These are phyloP conservation scores for Aramus guarauna DNA, from an alignment of 2,113 vertebrate genomes.

Conservation along the genomic window DNA sequence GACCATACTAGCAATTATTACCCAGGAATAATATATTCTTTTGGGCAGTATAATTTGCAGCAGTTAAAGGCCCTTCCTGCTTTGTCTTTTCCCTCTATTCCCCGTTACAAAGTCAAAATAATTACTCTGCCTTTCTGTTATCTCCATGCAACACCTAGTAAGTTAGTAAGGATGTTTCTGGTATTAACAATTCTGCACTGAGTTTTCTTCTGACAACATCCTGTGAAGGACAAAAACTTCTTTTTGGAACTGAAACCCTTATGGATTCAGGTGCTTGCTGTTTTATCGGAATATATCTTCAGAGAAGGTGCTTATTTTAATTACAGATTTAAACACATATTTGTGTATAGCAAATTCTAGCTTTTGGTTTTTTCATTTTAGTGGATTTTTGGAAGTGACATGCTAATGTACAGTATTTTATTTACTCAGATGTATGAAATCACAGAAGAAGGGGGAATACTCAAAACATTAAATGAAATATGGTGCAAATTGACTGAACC, in stretches of 20 bases:
- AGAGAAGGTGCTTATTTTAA: background rate
- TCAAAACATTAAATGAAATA: conserved; percentile 76
- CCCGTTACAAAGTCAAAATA: background rate
- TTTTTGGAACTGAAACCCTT: background rate
- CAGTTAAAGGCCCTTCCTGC: background rate
- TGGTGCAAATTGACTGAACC: conserved; percentile 80
- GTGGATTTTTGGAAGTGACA: background rate
- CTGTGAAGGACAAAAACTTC: background rate
- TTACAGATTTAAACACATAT: background rate
- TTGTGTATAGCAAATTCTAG: accelerated
- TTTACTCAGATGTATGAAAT: conserved; percentile 85
- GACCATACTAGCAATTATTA: background rate
- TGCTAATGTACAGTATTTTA: background rate
- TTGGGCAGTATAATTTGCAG: background rate
- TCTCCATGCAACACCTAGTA: background rate
- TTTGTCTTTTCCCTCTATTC: background rate
- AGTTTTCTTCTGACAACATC: background rate
- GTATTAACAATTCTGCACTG: background rate
- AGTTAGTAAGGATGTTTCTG: background rate
- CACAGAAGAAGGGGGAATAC: conserved; percentile 80
- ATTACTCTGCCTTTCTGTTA: background rate
- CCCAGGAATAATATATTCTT: background rate
- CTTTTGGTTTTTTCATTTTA: background rate
- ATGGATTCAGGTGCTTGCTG: background rate
- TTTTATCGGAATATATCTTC: background rate